Conservation (phyloP, 1,140 invertebrate genomes). For the Bombus turneri region DNA sequence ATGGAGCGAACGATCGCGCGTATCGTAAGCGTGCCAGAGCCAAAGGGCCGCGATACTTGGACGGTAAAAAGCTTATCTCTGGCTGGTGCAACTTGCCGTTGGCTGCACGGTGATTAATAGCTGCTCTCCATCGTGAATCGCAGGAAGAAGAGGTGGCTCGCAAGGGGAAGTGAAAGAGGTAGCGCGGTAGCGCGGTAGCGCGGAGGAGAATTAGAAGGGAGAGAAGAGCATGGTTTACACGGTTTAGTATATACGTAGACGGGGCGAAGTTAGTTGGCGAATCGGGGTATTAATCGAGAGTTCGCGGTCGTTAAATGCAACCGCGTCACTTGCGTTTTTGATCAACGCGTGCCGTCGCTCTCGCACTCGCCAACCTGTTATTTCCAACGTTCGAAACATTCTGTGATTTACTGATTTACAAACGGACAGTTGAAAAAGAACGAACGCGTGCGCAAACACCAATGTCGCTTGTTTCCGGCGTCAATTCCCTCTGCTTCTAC, state of each 20-base stretch:
- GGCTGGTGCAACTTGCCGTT: slow-evolving; percentile 52
- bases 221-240: not conserved
- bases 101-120: slow-evolving; percentile 60
- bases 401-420: not conserved
- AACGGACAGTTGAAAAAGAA: not conserved
- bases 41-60: slow-evolving; percentile 36
- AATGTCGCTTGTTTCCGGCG: not conserved
- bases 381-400: not conserved
- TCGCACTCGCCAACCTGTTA: not conserved
- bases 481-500: not conserved
- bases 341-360: not conserved
- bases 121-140: slow-evolving; percentile 48
- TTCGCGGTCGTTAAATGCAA: not conserved
- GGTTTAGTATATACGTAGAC: slow-evolving; percentile 19
- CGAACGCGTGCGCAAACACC: not conserved
- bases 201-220: too few species aligned
- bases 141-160: slow-evolving; percentile 41
- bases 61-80: slow-evolving; percentile 64
- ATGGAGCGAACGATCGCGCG: not conserved
- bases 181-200: too few species aligned
- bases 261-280: slow-evolving; percentile 13
- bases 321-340: not conserved
- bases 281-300: slow-evolving; percentile 40
- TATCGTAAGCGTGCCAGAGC: slow-evolving; percentile 16
- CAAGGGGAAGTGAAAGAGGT: not conserved